Percentiles rank a stretch among this genome's conserved stretches.
These are phyloP conservation scores for Orchestia grillus DNA, from an alignment of 1,140 invertebrate genomes.

Conservation along the genomic window DNA sequence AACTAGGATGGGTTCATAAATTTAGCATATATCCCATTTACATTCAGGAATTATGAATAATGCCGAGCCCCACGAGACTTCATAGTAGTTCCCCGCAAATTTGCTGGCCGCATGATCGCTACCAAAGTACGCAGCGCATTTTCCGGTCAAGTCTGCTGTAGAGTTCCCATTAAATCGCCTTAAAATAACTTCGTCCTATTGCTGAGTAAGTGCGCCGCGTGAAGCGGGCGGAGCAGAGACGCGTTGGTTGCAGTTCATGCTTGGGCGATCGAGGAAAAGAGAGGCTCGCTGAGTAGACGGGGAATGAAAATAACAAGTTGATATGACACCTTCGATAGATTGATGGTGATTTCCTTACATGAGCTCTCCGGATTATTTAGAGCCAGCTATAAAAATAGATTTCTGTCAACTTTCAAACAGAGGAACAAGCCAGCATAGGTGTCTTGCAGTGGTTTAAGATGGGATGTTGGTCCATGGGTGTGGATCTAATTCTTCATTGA, in stretches of 20 bases:
- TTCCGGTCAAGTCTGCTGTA: background rate
- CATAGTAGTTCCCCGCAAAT: background rate
- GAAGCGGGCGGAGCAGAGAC: background rate
- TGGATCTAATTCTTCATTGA: background rate
- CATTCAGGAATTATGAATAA: slow-evolving; percentile 2
- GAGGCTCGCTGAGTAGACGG: too few species aligned
- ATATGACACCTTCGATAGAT: too few species aligned
- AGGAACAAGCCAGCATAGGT: too few species aligned
- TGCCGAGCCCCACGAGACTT: background rate
- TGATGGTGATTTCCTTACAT: too few species aligned
- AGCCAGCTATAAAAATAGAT: too few species aligned
- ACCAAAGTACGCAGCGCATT: background rate
- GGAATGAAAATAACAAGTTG: too few species aligned
- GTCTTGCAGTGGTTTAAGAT: too few species aligned
- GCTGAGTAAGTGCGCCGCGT: background rate
- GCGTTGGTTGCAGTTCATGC: background rate
- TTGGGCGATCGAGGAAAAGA: background rate
- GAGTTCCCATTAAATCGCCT: background rate
- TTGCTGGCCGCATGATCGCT: background rate
- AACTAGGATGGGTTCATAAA: background rate
- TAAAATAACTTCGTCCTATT: background rate
- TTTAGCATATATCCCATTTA: background rate
- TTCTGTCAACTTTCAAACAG: too few species aligned
- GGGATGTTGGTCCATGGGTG: too few species aligned
- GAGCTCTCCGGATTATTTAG: too few species aligned